These are phyloP conservation scores for Exocentrus adspersus DNA, from an alignment of 2,888 invertebrate species.

Conservation along the genomic window DNA sequence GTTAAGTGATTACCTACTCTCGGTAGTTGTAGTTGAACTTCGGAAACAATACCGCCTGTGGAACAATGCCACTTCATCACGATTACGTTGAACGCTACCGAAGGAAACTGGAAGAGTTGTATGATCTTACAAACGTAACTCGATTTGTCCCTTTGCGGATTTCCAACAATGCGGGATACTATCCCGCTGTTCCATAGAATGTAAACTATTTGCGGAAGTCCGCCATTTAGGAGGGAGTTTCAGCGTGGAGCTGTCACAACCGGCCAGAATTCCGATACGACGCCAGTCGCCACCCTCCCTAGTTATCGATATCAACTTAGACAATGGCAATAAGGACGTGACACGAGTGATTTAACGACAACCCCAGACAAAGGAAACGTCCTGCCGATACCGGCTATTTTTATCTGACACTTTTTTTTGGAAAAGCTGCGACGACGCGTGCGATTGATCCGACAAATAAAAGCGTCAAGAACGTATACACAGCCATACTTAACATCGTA, in stretches of 20 bases:
- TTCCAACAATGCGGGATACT: neutral
- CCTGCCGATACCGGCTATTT: neutral
- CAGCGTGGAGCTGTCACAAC: neutral
- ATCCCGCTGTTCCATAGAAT: neutral
- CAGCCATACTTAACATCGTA: neutral
- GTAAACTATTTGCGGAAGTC: slow-evolving; percentile 3
- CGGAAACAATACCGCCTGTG: neutral
- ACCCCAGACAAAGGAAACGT: neutral
- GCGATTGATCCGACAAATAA: neutral
- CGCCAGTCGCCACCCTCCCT: neutral
- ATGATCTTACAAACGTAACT: neutral
- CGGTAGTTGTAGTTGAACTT: neutral
- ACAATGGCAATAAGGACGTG: slow-evolving; percentile 6
- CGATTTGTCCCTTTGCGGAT: neutral
- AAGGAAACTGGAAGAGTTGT: no score
- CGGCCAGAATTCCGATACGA: neutral
- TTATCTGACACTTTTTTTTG: neutral
- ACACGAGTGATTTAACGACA: neutral
- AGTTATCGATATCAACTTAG: slow-evolving; percentile 5
- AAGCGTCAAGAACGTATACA: neutral
- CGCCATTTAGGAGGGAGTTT: neutral
- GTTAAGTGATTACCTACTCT: no score
- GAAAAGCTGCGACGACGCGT: neutral
- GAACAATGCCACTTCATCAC: neutral
- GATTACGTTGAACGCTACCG: no score